These are phyloP conservation scores for Chloropsis cyanopogon DNA, from an alignment of 2,113 vertebrate species.

Conservation along the genomic window DNA sequence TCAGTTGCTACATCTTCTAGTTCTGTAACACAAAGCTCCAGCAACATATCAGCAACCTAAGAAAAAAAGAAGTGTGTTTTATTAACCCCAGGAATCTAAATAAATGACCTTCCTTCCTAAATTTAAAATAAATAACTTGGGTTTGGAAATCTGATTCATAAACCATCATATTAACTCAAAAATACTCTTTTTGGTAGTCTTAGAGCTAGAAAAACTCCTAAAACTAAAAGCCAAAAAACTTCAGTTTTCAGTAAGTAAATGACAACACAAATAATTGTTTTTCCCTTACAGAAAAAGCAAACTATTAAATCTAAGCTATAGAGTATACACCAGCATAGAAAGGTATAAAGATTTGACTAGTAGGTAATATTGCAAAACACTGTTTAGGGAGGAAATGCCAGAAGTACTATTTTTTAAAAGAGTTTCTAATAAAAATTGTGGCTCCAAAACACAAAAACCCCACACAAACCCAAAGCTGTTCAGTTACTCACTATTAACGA, in stretches of 20 bases:
- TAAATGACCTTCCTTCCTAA: neutral
- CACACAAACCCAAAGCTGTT: neutral
- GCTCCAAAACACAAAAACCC: neutral
- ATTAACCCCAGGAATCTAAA: neutral
- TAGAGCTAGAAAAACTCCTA: neutral
- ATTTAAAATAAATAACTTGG: neutral
- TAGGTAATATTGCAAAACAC: neutral
- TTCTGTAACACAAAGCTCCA: constrained; percentile 95
- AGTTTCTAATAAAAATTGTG: neutral
- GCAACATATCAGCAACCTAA: constrained; percentile 94
- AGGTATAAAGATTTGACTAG: neutral
- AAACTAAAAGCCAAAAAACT: neutral
- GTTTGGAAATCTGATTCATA: neutral
- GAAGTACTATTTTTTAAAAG: neutral
- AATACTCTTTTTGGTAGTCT: neutral
- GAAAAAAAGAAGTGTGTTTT: neutral
- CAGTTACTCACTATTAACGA: neutral
- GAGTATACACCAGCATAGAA: neutral
- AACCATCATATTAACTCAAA: neutral
- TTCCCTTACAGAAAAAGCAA: neutral
- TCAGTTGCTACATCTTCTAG: constrained; percentile 97
- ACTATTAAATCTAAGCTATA: neutral
- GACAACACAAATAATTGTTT: neutral
- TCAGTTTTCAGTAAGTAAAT: neutral
- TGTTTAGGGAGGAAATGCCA: neutral